Evolutionary conservation across 1,140 invertebrate species (phyloP).

Genomic region (Drosophila dunni): DNA sequence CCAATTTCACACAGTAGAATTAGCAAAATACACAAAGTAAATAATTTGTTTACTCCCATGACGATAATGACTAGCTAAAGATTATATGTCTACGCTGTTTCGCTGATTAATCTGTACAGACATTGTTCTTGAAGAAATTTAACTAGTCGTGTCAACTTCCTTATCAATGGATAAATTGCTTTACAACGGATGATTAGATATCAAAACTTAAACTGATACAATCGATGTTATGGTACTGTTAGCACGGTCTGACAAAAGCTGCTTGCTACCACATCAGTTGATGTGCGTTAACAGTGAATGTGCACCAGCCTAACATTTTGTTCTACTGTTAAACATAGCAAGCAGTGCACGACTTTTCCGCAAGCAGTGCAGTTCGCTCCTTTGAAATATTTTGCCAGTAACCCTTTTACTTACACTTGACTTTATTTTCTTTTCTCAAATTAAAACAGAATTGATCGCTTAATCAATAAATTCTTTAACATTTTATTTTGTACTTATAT

Average conservation of each 20-base stretch:
- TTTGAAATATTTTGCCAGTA: too few species aligned
- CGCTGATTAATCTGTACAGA: constrained; percentile 15
- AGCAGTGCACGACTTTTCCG: neutral
- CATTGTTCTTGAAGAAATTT: constrained; percentile 11
- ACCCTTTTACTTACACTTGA: neutral
- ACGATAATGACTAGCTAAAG: neutral
- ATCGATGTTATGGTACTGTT: neutral
- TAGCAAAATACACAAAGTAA: constrained; percentile 15
- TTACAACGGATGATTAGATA: constrained; percentile 43
- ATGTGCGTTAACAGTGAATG: neutral
- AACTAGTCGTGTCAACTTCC: constrained; percentile 4
- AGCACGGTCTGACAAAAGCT: neutral
- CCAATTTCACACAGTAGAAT: constrained; percentile 11
- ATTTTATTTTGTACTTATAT: constrained; percentile 44
- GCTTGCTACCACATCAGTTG: neutral
- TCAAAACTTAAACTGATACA: constrained; percentile 12
- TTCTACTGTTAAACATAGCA: neutral
- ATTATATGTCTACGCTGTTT: neutral
- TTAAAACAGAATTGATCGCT: constrained; percentile 5
- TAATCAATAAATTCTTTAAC: constrained; percentile 53
- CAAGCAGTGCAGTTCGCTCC: too few species aligned
- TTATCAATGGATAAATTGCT: constrained; percentile 37
- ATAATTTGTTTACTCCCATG: constrained; percentile 12
- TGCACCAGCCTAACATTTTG: neutral
- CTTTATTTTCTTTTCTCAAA: neutral